Evolutionary conservation across 2,113 vertebrate species (phyloP).

Genomic region (Labrus mixtus): DNA sequence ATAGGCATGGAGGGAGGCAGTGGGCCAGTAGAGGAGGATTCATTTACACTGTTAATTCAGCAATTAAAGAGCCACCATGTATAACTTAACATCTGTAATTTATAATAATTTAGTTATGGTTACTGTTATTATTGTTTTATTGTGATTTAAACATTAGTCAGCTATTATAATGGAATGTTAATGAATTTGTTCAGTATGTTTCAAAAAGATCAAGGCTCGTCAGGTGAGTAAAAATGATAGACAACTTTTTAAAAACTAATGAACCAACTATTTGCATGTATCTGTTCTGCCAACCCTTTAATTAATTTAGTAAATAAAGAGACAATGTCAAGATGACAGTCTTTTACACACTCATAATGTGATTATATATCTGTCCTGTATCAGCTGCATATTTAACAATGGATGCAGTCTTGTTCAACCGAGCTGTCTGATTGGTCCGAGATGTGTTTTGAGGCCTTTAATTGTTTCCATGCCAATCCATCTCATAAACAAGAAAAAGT

Average conservation of each 20-base stretch:
- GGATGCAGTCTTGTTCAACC: slow-evolving; percentile 19
- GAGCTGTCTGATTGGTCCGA: slow-evolving; percentile 41
- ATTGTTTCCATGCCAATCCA: slow-evolving; percentile 22
- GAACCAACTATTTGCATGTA: not conserved
- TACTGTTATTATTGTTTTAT: not conserved
- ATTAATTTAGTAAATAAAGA: too few relatives aligned
- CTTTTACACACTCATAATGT: not conserved
- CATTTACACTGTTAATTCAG: slow-evolving; percentile 54
- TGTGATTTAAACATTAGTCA: too few relatives aligned
- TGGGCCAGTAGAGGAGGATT: slow-evolving; percentile 55
- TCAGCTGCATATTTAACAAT: slow-evolving; percentile 9
- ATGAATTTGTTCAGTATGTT: not conserved
- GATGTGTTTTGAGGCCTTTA: slow-evolving; percentile 54
- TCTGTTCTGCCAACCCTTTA: too few relatives aligned
- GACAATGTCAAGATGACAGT: too few relatives aligned
- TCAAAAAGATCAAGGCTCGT: not conserved
- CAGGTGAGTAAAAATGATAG: too few relatives aligned
- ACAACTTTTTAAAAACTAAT: too few relatives aligned
- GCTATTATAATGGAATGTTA: not conserved
- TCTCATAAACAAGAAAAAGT: slow-evolving; percentile 44
- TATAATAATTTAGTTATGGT: not conserved
- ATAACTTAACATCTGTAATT: slow-evolving; percentile 27
- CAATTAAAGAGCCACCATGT: slow-evolving; percentile 35
- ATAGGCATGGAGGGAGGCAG: slow-evolving; percentile 41
- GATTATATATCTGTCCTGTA: not conserved